Conservation (phyloP, 2,113 vertebrate genomes). For the Corythaeola cristata region DNA sequence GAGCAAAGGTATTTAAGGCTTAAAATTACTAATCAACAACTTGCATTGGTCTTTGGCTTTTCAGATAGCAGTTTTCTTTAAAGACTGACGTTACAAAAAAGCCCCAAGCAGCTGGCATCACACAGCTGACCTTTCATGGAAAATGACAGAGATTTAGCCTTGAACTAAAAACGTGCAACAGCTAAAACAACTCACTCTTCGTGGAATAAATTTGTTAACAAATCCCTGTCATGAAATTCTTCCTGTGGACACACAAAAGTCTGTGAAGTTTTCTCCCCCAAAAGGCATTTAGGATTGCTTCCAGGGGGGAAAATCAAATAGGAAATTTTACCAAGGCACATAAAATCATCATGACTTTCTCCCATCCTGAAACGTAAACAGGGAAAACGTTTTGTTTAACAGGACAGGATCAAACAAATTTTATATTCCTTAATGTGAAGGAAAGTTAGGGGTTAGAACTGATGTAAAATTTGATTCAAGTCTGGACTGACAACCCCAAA, state of each 20-base stretch:
- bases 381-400: not conserved
- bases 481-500: not conserved
- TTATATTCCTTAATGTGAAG: not conserved
- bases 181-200: not conserved
- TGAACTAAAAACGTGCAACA: not conserved
- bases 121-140: not conserved
- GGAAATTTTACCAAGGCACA: not conserved
- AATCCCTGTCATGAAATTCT: not conserved
- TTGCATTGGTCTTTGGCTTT: not conserved
- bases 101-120: not conserved
- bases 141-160: not conserved
- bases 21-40: not conserved
- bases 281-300: not conserved
- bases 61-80: not conserved
- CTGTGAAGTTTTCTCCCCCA: not conserved
- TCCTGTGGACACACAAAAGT: not conserved
- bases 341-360: fast-evolving
- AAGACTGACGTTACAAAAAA: not conserved
- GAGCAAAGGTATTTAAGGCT: not conserved
- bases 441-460: not conserved
- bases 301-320: not conserved
- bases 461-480: not conserved
- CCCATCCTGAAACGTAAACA: not conserved
- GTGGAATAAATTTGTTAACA: not conserved
- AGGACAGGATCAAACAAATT: not conserved